Percentiles rank a stretch among this genome's conserved stretches.
Evolutionary conservation across 2,113 vertebrate species (phyloP).

Genomic region (Ramphastos sulfuratus): DNA sequence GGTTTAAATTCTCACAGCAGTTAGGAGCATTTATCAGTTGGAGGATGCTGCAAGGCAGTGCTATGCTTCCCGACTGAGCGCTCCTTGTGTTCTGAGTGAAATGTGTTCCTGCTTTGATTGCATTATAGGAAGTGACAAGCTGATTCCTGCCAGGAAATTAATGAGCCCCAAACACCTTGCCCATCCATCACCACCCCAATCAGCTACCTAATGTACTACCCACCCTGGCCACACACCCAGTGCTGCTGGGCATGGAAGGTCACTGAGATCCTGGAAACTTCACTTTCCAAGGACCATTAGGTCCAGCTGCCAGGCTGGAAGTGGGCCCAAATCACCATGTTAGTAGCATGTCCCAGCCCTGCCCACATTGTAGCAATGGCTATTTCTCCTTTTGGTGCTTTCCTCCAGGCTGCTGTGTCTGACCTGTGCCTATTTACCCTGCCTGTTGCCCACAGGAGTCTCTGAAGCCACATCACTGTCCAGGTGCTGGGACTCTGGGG

Average conservation of each 20-base stretch:
- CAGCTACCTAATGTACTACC: not conserved
- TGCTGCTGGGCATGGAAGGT: not conserved
- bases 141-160: conserved; percentile 25
- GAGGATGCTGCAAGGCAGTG: not conserved
- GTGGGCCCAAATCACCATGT: not conserved
- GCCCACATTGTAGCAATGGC: not conserved
- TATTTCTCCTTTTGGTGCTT: not conserved
- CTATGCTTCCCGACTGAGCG: not conserved
- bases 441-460: not conserved
- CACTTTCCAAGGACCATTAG: not conserved
- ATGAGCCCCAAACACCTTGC: not conserved
- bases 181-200: conserved; percentile 32
- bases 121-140: conserved; percentile 5
- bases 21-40: not conserved
- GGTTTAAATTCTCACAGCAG: not conserved
- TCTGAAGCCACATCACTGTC: not conserved
- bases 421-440: not conserved
- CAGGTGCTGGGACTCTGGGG: accelerated
- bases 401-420: not conserved
- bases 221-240: not conserved
- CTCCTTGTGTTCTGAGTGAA: not conserved
- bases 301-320: not conserved
- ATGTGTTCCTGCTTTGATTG: not conserved
- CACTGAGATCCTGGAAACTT: not conserved
- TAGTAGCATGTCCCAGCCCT: not conserved